phyloP scores from a whole-genome alignment of 1,140 invertebrate genomes.

The Bemisia tabaci region DNA sequence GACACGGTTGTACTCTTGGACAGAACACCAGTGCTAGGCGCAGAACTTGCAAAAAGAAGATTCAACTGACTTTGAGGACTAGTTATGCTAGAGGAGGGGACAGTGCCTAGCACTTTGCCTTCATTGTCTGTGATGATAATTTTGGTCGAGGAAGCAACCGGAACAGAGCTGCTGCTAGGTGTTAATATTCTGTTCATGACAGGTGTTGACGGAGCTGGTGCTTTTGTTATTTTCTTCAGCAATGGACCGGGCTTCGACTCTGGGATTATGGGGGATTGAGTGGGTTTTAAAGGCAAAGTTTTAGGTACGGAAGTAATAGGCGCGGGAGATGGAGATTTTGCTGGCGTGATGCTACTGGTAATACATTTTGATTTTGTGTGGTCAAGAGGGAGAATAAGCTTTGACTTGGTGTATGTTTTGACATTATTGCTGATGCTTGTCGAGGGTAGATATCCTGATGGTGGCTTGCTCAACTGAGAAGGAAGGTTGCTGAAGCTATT shows the following conservation, averaged over 20 bases:
- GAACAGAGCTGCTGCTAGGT: background rate
- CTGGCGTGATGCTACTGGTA: background rate
- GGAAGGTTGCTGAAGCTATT: background rate
- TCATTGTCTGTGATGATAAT: background rate
- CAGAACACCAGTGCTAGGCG: background rate
- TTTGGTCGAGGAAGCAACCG: background rate
- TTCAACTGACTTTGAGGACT: background rate
- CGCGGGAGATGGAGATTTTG: too few relatives aligned
- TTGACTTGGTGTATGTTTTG: background rate
- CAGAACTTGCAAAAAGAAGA: background rate
- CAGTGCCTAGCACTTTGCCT: background rate
- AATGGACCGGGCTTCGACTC: background rate
- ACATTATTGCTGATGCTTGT: background rate
- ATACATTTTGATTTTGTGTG: background rate
- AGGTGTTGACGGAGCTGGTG: background rate
- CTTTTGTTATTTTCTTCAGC: background rate
- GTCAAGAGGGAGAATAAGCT: background rate
- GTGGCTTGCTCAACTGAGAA: background rate
- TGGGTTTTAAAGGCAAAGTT: too few relatives aligned
- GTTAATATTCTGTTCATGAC: background rate
- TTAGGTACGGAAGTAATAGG: too few relatives aligned
- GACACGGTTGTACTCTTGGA: background rate
- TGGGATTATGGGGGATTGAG: too few relatives aligned
- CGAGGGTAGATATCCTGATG: background rate
- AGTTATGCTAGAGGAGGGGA: background rate